These are phyloP conservation scores for Galeopsomyia nigrocyanea DNA, from an alignment of 2,888 invertebrate genomes.

Conservation along the genomic window DNA sequence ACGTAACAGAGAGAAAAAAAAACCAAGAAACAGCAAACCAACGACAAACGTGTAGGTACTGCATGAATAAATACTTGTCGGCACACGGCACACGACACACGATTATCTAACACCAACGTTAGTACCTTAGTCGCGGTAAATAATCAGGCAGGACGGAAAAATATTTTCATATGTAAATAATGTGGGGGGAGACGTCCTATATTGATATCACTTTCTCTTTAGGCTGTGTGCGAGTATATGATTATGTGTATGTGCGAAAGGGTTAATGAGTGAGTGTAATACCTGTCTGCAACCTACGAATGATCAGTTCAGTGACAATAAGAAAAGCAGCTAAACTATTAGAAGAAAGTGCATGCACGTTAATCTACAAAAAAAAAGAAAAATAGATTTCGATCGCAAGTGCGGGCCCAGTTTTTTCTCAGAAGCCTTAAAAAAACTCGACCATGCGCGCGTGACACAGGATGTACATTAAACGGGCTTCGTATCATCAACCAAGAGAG, in stretches of 20 bases:
- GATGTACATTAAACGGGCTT: conserved; percentile 20
- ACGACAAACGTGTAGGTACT: conserved; percentile 66
- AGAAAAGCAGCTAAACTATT: conserved; percentile 16
- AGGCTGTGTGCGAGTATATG: too few species aligned
- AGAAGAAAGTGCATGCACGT: conserved; percentile 16
- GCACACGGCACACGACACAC: conserved; percentile 69
- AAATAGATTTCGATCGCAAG: too few species aligned
- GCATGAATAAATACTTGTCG: conserved; percentile 63
- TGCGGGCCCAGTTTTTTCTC: neutral
- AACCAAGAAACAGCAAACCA: conserved; percentile 67
- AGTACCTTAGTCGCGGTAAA: conserved; percentile 63
- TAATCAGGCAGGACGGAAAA: conserved; percentile 48
- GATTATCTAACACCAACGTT: conserved; percentile 69
- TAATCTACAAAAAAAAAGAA: neutral
- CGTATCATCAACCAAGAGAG: neutral
- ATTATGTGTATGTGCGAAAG: too few species aligned
- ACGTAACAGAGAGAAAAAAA: conserved; percentile 51
- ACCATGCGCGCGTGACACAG: neutral
- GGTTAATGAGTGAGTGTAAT: too few species aligned
- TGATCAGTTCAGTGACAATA: too few species aligned
- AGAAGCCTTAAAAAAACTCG: conserved; percentile 32
- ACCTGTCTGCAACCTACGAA: too few species aligned
- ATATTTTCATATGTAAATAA: conserved; percentile 28
- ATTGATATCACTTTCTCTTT: too few species aligned
- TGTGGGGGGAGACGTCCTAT: conserved; percentile 2